Base-by-base conservation (phyloP, 1,140 invertebrate species). In the Brachionus asplanchnoidis region DNA sequence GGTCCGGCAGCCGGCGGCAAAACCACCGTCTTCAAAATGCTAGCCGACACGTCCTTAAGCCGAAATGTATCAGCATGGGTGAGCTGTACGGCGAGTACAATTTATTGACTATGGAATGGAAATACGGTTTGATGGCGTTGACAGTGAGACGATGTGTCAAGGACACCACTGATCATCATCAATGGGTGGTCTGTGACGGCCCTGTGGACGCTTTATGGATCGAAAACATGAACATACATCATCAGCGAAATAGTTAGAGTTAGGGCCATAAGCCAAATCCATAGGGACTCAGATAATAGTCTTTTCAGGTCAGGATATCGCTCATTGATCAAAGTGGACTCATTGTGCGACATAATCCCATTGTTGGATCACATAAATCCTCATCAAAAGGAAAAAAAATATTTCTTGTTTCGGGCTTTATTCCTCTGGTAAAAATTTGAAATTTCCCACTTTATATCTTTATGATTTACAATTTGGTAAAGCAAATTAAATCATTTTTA, bases 141-240 rank as follows among this genome's bases (percentile, higher is more conserved):
- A 89, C 88, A 5, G 88, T 90, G 44, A 86, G 90, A 79, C 85
- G 86, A 28, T 87, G 87, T 85, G 89, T 89, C n/a, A 85, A 87
- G 85, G 89, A 79, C 26, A 82, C 60, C 7, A 44, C 20, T 14
- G 60, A 84, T 8, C 68, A 84, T 75, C 84, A 84, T 75, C 70
- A 84, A 46, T 84, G 84, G 84, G 68, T 82, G 2, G 60, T 85
- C 8, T 85, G 73, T n/a, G 84, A 79, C 68, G 73, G 90, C 1
- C 90, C 90, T 9, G 90, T 90, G 7, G 90, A 90, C 86, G 89
- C 90, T 1, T 83, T 90, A 12, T 90, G 90, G 89, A 90, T 90
- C 86, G 90, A 90, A 85, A 90, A 90, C 86, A 90, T 90, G 89
- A 90, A 90, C 87, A 90, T n/a, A n/a, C n/a, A n/a, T n/a, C n/a